Conservation (phyloP, 2,888 invertebrate species). For the Melikaiella ostensackeni region DNA sequence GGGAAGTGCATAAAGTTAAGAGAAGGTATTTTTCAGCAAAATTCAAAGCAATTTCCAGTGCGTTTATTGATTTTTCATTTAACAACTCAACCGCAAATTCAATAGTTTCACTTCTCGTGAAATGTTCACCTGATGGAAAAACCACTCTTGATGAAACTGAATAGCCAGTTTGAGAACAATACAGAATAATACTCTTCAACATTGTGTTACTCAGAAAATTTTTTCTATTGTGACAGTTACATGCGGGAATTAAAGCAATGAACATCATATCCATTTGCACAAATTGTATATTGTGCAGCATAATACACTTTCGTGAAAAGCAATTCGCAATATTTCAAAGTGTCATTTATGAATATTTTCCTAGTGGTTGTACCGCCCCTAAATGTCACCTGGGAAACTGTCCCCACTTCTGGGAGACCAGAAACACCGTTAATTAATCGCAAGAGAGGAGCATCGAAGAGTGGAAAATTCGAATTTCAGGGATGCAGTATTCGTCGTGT, state of each 20-base stretch:
- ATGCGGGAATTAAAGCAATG: background rate
- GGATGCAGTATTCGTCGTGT: constrained; percentile 30
- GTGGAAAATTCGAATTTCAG: constrained; percentile 6
- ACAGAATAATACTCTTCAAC: background rate
- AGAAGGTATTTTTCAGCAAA: too few species aligned
- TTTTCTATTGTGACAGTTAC: background rate
- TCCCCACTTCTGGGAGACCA: background rate
- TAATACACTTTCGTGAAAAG: too few species aligned
- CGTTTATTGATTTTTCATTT: background rate
- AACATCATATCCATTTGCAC: too few species aligned
- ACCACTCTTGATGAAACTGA: too few species aligned
- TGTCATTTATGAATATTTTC: background rate
- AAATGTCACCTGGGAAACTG: background rate
- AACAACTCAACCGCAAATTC: background rate
- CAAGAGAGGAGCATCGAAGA: background rate
- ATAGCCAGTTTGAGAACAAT: background rate
- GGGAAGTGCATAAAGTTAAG: too few species aligned
- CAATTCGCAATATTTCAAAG: background rate
- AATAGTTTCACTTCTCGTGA: background rate
- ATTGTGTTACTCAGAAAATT: too few species aligned
- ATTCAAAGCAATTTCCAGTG: too few species aligned
- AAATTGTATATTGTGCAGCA: too few species aligned
- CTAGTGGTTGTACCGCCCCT: background rate
- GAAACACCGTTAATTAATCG: constrained; percentile 4
- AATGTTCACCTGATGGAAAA: background rate